Conservation (phyloP, 2,113 vertebrate species). For the Pardalotus punctatus region DNA sequence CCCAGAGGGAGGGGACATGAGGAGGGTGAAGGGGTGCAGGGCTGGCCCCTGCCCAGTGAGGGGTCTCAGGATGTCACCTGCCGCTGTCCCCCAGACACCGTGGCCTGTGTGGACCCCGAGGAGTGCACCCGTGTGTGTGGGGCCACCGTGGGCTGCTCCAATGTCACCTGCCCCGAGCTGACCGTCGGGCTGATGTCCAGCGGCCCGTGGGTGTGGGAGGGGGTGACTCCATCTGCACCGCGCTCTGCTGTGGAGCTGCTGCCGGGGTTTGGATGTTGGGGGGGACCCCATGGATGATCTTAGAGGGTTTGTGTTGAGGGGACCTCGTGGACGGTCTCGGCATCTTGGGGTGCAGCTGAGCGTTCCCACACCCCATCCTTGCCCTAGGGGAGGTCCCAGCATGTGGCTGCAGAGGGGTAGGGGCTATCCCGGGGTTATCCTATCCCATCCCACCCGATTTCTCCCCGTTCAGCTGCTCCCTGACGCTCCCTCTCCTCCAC, state of each 20-base stretch:
- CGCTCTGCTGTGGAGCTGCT: background rate
- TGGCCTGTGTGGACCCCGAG: conserved; percentile 87
- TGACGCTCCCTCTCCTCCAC: background rate
- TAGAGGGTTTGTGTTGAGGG: background rate
- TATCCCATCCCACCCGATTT: too few relatives aligned
- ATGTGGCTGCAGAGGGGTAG: background rate
- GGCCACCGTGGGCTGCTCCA: conserved; percentile 88
- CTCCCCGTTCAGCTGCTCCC: accelerated
- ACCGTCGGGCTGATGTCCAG: conserved; percentile 90
- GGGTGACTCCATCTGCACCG: accelerated
- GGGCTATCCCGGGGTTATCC: background rate
- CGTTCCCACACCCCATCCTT: background rate
- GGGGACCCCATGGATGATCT: accelerated
- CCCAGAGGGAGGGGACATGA: accelerated
- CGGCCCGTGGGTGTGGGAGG: conserved; percentile 68
- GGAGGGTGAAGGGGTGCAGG: background rate
- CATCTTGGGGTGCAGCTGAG: accelerated
- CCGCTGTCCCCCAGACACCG: conserved; percentile 72
- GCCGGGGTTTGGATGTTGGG: accelerated
- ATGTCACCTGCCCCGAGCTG: conserved; percentile 87
- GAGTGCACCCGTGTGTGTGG: conserved; percentile 83
- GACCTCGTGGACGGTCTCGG: accelerated
- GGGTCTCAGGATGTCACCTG: accelerated
- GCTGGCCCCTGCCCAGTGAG: accelerated
- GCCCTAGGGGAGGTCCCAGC: background rate